Evolutionary conservation across 1,140 invertebrate genomes (phyloP).

Genomic region (Lutraria rhynchaena): DNA sequence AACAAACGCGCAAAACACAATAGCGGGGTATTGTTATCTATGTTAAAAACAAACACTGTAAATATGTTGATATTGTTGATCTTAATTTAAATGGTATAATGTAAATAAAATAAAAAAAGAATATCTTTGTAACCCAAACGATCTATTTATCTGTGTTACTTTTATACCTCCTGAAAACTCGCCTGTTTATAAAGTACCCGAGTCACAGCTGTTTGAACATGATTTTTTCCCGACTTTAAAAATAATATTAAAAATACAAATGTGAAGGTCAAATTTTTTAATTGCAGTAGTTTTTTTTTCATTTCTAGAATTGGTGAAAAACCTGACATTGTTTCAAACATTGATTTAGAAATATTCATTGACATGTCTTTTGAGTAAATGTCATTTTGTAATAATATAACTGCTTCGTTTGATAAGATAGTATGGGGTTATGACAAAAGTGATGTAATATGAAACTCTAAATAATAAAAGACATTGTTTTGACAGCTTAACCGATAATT

Average conservation of each 20-base stretch:
- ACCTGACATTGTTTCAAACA: constrained; percentile 6
- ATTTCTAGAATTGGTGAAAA: constrained; percentile 10
- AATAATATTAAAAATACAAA: constrained; percentile 15
- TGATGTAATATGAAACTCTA: background rate
- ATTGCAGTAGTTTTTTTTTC: background rate
- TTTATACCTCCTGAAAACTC: constrained; percentile 25
- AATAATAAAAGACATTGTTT: too few relatives aligned
- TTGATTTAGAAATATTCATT: constrained; percentile 17
- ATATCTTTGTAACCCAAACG: constrained; percentile 1
- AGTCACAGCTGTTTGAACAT: constrained; percentile 9
- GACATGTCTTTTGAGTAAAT: background rate
- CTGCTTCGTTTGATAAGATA: too few relatives aligned
- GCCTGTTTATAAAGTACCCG: background rate
- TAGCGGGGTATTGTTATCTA: too few relatives aligned
- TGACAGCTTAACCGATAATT: background rate
- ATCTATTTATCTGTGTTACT: constrained; percentile 3
- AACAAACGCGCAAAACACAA: constrained; percentile 18
- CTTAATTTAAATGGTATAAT: too few relatives aligned
- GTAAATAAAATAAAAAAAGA: background rate
- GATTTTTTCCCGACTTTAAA: background rate
- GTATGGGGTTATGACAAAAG: background rate
- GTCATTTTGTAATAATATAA: background rate
- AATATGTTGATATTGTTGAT: too few relatives aligned
- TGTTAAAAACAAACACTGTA: constrained; percentile 19
- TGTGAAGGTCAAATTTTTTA: background rate